These are phyloP conservation scores for Epizoanthus ramosus DNA, from an alignment of 92 coral and sea anemone genomes.

Conservation along the genomic window DNA sequence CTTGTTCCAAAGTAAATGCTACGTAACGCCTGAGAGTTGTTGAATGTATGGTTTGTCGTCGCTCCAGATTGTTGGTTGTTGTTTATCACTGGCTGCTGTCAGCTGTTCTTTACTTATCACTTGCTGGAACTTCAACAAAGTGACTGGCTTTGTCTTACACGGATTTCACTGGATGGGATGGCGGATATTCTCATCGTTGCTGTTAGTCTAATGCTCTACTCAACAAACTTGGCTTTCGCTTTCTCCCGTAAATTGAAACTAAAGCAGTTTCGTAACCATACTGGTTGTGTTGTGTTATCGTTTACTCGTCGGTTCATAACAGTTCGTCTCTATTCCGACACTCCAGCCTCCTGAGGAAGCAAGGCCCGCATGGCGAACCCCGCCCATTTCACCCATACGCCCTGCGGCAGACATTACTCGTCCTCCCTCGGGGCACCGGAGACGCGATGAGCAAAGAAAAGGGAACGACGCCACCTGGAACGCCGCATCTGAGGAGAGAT, in stretches of 20 bases:
- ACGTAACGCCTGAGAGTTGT: no score
- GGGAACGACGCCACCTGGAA: neutral
- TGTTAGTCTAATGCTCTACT: constrained; percentile 5
- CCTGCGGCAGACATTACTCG: constrained; percentile 56
- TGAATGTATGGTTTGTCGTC: no score
- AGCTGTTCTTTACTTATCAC: no score
- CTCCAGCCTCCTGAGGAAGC: constrained; percentile 68
- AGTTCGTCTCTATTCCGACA: neutral
- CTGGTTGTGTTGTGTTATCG: neutral
- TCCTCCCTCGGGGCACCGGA: constrained; percentile 72
- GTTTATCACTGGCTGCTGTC: no score
- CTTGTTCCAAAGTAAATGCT: no score
- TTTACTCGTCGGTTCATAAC: neutral
- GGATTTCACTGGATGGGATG: constrained; percentile 2
- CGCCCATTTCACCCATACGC: constrained; percentile 87
- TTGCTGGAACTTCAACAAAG: neutral
- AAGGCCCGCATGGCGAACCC: constrained; percentile 94
- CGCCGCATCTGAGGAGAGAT: constrained; percentile 37
- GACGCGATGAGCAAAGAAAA: constrained; percentile 53
- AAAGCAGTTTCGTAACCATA: neutral
- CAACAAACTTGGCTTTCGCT: neutral
- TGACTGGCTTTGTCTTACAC: neutral
- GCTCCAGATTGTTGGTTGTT: no score
- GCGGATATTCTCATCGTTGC: no score
- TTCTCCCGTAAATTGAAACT: no score